These are phyloP conservation scores for Amphipyra tragopoginis DNA, from an alignment of 2,888 invertebrate genomes.

Conservation along the genomic window DNA sequence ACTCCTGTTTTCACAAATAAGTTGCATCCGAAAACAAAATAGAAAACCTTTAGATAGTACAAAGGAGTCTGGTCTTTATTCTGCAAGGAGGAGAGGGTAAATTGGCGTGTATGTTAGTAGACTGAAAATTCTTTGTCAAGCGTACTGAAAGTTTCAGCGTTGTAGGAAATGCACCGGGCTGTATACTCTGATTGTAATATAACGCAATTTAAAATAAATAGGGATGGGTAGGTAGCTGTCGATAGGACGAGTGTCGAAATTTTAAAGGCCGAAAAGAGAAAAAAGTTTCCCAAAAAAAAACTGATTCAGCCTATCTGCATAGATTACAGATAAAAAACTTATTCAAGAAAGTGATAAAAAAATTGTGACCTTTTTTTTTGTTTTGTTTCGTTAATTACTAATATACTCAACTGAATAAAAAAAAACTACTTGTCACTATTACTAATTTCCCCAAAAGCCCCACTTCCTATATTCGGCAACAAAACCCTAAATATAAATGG, in stretches of 20 bases:
- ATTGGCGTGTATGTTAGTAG: conserved; percentile 55
- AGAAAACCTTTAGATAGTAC: conserved; percentile 76
- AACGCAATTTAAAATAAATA: conserved; percentile 86
- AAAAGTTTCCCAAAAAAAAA: too few relatives aligned
- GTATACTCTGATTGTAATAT: conserved; percentile 88
- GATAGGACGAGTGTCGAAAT: conserved; percentile 27
- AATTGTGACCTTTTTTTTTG: too few relatives aligned
- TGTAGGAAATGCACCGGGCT: conserved; percentile 81
- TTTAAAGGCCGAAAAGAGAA: not conserved
- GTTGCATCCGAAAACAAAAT: conserved; percentile 89
- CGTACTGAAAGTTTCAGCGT: conserved; percentile 80
- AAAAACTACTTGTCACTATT: too few relatives aligned
- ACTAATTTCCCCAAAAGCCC: too few relatives aligned
- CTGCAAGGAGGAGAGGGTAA: conserved; percentile 50
- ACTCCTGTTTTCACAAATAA: conserved; percentile 88
- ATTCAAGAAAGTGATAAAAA: too few relatives aligned
- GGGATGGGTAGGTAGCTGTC: conserved; percentile 63
- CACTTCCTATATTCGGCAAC: too few relatives aligned
- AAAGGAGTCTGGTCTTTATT: conserved; percentile 64
- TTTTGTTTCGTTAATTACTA: too few relatives aligned
- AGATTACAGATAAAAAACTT: too few relatives aligned
- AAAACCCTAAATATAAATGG: too few relatives aligned
- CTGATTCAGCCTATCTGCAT: too few relatives aligned
- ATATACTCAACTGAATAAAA: too few relatives aligned
- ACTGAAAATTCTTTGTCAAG: conserved; percentile 79